phyloP scores from a whole-genome alignment of 2,888 invertebrate genomes.

The Nasonia oneida region DNA sequence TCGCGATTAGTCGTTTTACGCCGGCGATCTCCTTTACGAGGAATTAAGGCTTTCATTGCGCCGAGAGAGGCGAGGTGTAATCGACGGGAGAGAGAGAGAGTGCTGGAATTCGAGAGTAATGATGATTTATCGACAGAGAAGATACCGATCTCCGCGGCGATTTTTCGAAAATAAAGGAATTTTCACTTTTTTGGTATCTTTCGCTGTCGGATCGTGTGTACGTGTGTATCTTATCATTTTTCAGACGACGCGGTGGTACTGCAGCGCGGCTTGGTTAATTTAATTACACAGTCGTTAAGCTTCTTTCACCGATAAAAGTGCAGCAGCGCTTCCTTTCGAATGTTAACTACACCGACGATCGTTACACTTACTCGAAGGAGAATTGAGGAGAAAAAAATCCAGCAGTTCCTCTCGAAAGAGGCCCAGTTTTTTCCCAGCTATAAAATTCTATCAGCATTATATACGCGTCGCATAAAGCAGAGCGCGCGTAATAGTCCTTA shows the following conservation, averaged over 20 bases:
- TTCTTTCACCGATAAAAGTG: constrained; percentile 9
- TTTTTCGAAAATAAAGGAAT: not conserved
- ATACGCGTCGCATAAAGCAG: not conserved
- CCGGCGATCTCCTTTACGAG: not conserved
- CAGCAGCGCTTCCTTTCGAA: not conserved
- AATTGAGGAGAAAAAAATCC: not conserved
- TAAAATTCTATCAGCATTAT: constrained; percentile 4
- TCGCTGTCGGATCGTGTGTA: not conserved
- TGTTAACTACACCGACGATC: constrained; percentile 2
- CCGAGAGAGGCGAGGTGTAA: not conserved
- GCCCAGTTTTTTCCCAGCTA: not conserved
- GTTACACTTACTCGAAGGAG: not conserved
- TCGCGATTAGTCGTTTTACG: constrained; percentile 6
- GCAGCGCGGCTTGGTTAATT: not conserved
- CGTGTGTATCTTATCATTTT: not conserved
- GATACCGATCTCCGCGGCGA: not conserved
- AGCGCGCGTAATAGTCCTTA: constrained; percentile 23
- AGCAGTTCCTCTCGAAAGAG: not conserved
- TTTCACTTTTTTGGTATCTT: not conserved
- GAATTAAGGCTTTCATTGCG: not conserved
- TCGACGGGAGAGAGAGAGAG: not conserved
- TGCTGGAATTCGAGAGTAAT: not conserved
- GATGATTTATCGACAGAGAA: not conserved
- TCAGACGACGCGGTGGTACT: not conserved
- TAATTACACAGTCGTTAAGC: constrained; percentile 9